phyloP scores from a whole-genome alignment of 37 sponge, comb jelly and placozoan genomes.

The Bolinopsis microptera region DNA sequence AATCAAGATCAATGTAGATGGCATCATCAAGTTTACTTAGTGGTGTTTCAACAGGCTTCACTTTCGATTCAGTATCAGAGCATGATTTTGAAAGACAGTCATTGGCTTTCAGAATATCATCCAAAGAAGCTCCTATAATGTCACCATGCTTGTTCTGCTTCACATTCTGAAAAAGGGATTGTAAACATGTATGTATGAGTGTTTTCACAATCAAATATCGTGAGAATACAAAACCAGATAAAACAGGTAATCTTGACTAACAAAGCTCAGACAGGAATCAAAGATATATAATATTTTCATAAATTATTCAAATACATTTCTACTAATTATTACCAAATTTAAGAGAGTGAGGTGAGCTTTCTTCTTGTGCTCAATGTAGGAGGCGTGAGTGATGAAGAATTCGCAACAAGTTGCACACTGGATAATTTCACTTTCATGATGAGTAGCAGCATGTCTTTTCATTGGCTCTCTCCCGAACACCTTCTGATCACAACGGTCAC shows the following conservation, averaged over 20 bases:
- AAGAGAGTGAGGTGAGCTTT: neutral
- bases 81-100: slow-evolving; percentile 23
- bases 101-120: slow-evolving; percentile 31
- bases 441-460: slow-evolving; percentile 27
- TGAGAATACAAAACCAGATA: too few relatives aligned
- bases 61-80: neutral
- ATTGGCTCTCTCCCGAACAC: slow-evolving; percentile 35
- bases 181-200: too few relatives aligned
- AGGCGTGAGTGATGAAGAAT: neutral
- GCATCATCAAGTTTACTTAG: neutral
- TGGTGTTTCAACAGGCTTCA: neutral
- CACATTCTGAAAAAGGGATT: slow-evolving; percentile 8
- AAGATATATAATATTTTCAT: too few relatives aligned
- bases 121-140: neutral
- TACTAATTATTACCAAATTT: slow-evolving; percentile 6
- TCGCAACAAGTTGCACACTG: slow-evolving; percentile 6
- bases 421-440: neutral
- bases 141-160: slow-evolving; percentile 56
- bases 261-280: too few relatives aligned
- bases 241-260: too few relatives aligned
- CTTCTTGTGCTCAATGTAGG: neutral
- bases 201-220: too few relatives aligned
- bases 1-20: neutral
- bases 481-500: neutral
- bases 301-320: neutral